A percentile compares a stretch with the other conserved stretches of the same genome.
These are phyloP conservation scores for Corythoichthys haematopterus DNA, from an alignment of 2,113 vertebrate species.

Conservation along the genomic window DNA sequence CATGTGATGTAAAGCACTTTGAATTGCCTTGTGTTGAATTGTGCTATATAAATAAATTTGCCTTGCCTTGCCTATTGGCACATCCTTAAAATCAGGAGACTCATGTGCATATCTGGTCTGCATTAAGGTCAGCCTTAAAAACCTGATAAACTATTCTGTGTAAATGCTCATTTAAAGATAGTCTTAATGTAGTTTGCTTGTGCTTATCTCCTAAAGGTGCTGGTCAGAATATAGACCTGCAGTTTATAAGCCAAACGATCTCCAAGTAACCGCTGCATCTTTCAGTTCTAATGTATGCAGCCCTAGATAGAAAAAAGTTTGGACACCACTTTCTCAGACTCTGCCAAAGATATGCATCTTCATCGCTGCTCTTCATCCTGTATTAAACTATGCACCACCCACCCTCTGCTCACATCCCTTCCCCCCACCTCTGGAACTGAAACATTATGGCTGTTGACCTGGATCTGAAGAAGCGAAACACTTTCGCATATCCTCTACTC, in stretches of 20 bases:
- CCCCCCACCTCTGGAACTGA: conserved; percentile 13
- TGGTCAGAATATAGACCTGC: background rate
- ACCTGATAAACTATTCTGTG: too few species aligned
- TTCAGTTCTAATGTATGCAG: background rate
- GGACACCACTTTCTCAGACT: background rate
- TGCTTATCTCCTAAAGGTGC: too few species aligned
- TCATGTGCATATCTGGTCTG: too few species aligned
- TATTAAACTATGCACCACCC: conserved; percentile 19
- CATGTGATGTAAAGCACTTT: too few species aligned
- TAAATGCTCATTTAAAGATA: too few species aligned
- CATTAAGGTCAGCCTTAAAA: too few species aligned
- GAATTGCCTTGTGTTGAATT: too few species aligned
- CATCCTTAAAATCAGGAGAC: too few species aligned
- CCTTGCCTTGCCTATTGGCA: too few species aligned
- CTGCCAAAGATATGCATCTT: conserved; percentile 21
- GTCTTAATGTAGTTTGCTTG: too few species aligned
- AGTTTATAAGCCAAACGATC: background rate
- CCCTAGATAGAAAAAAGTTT: background rate
- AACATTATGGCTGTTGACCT: conserved; percentile 47
- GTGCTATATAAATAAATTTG: too few species aligned
- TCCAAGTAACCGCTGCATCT: background rate
- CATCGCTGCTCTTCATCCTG: conserved; percentile 5
- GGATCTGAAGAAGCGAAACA: conserved; percentile 46
- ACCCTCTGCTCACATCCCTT: conserved; percentile 1
- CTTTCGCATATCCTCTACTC: conserved; percentile 44